Percentiles rank a stretch among this genome's conserved stretches.
phyloP scores from a whole-genome alignment of 2,113 vertebrate genomes.

The Anser cygnoides region DNA sequence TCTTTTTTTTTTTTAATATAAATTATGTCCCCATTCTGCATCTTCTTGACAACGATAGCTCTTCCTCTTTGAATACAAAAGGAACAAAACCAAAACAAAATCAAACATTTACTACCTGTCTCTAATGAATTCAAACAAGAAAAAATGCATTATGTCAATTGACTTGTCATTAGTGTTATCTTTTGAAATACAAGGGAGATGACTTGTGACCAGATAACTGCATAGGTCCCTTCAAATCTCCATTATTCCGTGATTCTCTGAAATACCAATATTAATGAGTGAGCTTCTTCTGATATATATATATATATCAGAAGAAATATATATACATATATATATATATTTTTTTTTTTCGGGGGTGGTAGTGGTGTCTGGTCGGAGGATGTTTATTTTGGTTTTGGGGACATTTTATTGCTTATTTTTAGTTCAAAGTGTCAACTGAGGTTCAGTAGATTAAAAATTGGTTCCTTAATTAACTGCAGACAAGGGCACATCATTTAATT shows the following conservation, averaged over 20 bases:
- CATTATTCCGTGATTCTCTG: too few species aligned
- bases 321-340: too few species aligned
- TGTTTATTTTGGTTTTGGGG: neutral
- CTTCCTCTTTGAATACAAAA: neutral
- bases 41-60: neutral
- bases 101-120: neutral
- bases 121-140: neutral
- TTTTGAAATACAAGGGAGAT: neutral
- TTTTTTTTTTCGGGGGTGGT: too few species aligned
- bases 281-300: too few species aligned
- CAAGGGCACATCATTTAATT: neutral
- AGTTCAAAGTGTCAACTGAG: neutral
- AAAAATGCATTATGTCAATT: neutral
- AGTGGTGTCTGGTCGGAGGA: too few species aligned
- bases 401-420: neutral
- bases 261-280: neutral
- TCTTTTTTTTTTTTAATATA: neutral
- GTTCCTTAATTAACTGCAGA: neutral
- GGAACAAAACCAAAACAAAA: neutral
- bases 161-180: fast-evolving
- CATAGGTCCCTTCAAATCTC: too few species aligned
- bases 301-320: too few species aligned
- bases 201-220: neutral
- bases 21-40: neutral
- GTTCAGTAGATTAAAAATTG: neutral